Evolutionary conservation across 2,888 invertebrate species (phyloP).

Genomic region (Acanthosoma haemorrhoidale): DNA sequence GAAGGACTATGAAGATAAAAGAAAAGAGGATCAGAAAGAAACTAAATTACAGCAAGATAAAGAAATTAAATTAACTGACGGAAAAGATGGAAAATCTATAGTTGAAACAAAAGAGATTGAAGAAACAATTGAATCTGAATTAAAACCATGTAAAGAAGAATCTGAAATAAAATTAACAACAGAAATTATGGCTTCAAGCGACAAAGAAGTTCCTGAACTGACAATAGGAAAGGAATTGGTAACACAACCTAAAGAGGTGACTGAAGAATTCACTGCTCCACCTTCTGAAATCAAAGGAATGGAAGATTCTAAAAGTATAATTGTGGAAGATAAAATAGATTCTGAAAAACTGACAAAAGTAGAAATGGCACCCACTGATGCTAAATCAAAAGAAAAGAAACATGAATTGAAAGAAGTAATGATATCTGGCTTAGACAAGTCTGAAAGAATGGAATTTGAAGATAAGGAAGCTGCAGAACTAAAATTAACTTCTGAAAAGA

Average conservation of each 20-base stretch:
- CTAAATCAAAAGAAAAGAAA: too few relatives aligned
- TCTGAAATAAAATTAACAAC: too few relatives aligned
- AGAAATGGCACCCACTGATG: neutral
- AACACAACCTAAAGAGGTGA: neutral
- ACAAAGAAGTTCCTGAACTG: too few relatives aligned
- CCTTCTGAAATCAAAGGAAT: conserved; percentile 38
- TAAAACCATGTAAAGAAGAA: conserved; percentile 7
- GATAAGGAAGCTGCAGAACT: neutral
- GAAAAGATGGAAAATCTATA: conserved; percentile 4
- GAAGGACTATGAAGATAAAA: too few relatives aligned
- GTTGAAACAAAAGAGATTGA: neutral
- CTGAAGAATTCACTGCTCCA: conserved; percentile 43
- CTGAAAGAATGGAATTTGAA: neutral
- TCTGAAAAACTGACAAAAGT: neutral
- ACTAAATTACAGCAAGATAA: neutral
- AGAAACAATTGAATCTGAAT: neutral
- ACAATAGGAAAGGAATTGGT: neutral
- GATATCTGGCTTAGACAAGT: too few relatives aligned
- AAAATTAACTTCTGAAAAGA: too few relatives aligned
- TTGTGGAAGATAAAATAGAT: too few relatives aligned
- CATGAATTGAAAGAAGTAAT: too few relatives aligned
- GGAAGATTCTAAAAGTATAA: neutral
- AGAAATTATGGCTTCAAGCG: neutral
- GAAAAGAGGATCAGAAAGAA: too few relatives aligned
- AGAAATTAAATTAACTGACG: neutral